These are phyloP conservation scores for Mesitornis unicolor DNA, from an alignment of 2,113 vertebrate genomes.

Conservation along the genomic window DNA sequence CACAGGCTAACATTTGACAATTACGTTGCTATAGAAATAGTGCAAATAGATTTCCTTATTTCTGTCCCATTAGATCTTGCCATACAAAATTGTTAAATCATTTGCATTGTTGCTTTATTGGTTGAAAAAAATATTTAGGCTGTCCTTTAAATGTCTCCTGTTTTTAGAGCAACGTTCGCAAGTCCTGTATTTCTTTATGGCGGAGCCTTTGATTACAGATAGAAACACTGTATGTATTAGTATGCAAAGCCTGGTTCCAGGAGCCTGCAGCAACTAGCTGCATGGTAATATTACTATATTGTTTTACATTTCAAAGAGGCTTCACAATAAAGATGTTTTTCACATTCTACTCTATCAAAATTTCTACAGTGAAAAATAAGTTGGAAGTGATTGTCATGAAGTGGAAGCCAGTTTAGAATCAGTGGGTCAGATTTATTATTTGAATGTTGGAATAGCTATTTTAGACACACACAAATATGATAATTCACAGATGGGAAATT, in stretches of 20 bases:
- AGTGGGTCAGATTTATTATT: conserved; percentile 55
- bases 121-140: conserved; percentile 24
- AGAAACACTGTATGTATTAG: conserved; percentile 39
- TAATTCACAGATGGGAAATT: conserved; percentile 62
- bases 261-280: conserved; percentile 41
- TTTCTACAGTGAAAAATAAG: conserved; percentile 1
- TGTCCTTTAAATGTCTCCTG: conserved; percentile 32
- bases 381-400: conserved; percentile 35
- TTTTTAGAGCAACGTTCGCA: conserved; percentile 1
- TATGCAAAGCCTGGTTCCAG: conserved; percentile 60
- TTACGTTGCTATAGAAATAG: conserved; percentile 63
- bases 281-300: conserved; percentile 40
- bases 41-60: conserved; percentile 44
- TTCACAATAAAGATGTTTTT: conserved; percentile 45
- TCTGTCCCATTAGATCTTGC: conserved; percentile 16
- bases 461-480: conserved; percentile 46
- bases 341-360: conserved; percentile 11
- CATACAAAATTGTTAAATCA: not conserved
- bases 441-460: conserved; percentile 45
- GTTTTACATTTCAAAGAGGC: conserved; percentile 56
- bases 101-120: conserved; percentile 30
- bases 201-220: conserved; percentile 37
- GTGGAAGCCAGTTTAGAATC: conserved; percentile 21
- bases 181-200: conserved; percentile 3
- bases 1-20: conserved; percentile 32